Conservation (phyloP, 2,888 invertebrate species). For the Macrophya annulata region DNA sequence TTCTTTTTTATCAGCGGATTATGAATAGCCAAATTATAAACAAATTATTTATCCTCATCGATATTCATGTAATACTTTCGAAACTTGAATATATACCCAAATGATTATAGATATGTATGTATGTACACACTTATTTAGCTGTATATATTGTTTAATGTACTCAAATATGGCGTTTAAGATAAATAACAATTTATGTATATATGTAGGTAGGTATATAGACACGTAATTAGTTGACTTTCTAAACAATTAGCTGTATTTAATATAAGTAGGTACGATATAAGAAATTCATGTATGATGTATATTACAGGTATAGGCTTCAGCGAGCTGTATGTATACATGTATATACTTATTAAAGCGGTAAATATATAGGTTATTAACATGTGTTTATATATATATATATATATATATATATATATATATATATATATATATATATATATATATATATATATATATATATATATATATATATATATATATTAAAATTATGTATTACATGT, state of each 20-base stretch:
- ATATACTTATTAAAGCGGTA: not conserved
- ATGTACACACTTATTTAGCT: no score
- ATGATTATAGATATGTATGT: no score
- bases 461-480: no score
- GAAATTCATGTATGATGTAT: slow-evolving; percentile 17
- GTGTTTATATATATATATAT: not conserved
- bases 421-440: not conserved
- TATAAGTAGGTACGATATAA: not conserved
- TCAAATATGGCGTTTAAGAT: no score
- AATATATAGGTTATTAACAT: slow-evolving; percentile 4
- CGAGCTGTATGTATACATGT: no score
- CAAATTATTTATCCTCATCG: not conserved
- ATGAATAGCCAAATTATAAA: no score
- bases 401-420: not conserved
- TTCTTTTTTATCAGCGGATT: not conserved
- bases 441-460: no score
- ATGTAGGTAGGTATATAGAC: not conserved
- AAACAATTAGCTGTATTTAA: slow-evolving; percentile 35
- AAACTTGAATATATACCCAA: not conserved
- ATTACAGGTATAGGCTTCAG: no score
- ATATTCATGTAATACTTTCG: not conserved
- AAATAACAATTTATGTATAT: not conserved
- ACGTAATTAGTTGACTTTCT: slow-evolving; percentile 9
- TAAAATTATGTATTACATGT: no score
- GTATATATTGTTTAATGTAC: not conserved